Evolutionary conservation across 2,888 invertebrate species (phyloP).

Genomic region (Sphaerophoria rueppellii): DNA sequence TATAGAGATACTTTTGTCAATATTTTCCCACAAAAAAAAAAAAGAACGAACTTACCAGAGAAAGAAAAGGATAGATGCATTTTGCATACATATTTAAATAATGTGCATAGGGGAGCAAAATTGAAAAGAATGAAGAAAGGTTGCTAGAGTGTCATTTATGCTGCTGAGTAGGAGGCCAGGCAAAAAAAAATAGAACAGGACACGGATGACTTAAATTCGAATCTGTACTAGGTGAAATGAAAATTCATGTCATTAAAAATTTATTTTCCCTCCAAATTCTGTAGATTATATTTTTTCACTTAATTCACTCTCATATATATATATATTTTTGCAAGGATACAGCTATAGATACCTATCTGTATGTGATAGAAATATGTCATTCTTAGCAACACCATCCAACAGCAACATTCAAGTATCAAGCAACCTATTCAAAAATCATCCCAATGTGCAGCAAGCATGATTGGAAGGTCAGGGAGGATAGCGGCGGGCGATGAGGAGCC

Average conservation of each 20-base stretch:
- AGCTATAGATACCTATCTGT: neutral
- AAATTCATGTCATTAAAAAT: slow-evolving; percentile 73
- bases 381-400: neutral
- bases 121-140: slow-evolving; percentile 39
- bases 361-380: slow-evolving; percentile 63
- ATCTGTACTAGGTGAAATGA: slow-evolving; percentile 73
- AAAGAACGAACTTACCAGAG: neutral
- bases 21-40: slow-evolving; percentile 44
- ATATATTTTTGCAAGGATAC: neutral
- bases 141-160: slow-evolving; percentile 14
- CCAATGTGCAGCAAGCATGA: neutral
- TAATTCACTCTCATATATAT: neutral
- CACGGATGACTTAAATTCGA: slow-evolving; percentile 70
- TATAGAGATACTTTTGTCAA: slow-evolving; percentile 66
- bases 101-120: slow-evolving; percentile 24
- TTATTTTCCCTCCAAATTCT: slow-evolving; percentile 59
- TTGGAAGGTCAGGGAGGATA: neutral
- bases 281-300: slow-evolving; percentile 13
- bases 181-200: slow-evolving; percentile 47
- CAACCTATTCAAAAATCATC: slow-evolving; percentile 38
- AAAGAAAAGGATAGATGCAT: neutral
- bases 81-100: neutral
- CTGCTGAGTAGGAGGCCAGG: neutral
- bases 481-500: neutral
- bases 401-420: slow-evolving; percentile 10